Base-by-base conservation (phyloP, 2,888 invertebrate genomes). In the Anodontia alba region DNA sequence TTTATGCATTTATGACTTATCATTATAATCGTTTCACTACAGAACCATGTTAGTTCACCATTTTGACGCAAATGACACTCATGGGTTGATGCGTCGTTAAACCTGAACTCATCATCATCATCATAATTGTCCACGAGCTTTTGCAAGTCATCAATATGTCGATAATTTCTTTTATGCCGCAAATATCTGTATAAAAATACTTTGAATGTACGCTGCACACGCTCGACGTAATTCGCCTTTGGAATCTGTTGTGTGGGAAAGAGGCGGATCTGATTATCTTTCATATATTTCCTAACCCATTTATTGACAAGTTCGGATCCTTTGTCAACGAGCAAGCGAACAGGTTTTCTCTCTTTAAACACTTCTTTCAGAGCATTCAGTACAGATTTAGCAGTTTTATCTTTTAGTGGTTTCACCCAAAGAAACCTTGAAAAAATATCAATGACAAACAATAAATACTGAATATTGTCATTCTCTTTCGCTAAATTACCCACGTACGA, bases 181-280 rank as follows among this genome's bases (percentile, higher is more conserved):
- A 81, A 54, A 20, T 31, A 46, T 42, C 78, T n/a, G 26, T 46
- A 78, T 26, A 81, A 29, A 33, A 12, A 20, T 17, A 31, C 46
- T 36, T 72, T 74, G 10, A 75, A n/a, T 1, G 75, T 75, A 8
- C 75, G n/a, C n/a, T n/a, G n/a, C n/a, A n/a, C n/a, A n/a, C n/a
- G n/a, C n/a, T n/a, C n/a, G n/a, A n/a, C n/a, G 26, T 38, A 67
- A 42, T 68, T 75, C 0, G 72, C 69, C 54, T 81, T 78, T 15
- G 68, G 42, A 10, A 49, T 38, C 36, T 78, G 78, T 49, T 78
- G 66, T 5, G 78, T 72, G 33, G 72, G 71, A 62, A 72, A 81
- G n/a, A 72, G 43, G 46, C 54, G 43, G 20, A 81, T 81, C 29
- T 38, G 26, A 17, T 57, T 23, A 29, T 57, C 57, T 17, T 57